These are phyloP conservation scores for Molossus molossus DNA, from an alignment of 2,797 vertebrate genomes.

Conservation along the genomic window DNA sequence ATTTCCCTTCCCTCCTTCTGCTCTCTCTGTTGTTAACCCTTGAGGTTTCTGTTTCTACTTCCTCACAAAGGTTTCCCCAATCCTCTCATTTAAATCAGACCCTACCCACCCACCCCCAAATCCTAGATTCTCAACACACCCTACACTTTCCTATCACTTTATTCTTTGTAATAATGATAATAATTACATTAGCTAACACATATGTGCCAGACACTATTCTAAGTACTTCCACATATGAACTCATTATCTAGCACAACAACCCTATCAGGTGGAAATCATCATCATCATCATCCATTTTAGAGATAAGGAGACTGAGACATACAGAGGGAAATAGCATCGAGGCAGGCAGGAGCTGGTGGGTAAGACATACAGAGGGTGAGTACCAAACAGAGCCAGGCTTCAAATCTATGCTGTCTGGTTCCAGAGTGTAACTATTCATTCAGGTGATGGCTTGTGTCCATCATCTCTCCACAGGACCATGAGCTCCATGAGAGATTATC, in stretches of 20 bases:
- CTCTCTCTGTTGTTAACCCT: not conserved
- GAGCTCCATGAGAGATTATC: not conserved
- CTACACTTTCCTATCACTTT: not conserved
- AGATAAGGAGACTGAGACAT: not conserved
- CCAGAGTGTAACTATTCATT: not conserved
- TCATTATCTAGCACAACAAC: not conserved
- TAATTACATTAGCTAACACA: not conserved
- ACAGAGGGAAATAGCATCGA: not conserved
- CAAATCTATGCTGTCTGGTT: not conserved
- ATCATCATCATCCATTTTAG: not conserved
- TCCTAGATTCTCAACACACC: not conserved
- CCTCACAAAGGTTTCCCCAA: not conserved
- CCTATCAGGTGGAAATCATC: not conserved
- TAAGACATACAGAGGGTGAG: not conserved
- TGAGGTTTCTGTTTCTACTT: not conserved
- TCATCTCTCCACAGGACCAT: not conserved
- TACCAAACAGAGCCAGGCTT: not conserved
- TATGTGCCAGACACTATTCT: not conserved
- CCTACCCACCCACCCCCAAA: not conserved
- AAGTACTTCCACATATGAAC: not conserved
- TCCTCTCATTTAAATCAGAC: not conserved
- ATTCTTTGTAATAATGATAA: not conserved
- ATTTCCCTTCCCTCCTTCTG: not conserved
- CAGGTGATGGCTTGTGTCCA: not conserved
- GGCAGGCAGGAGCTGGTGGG: too few species aligned